phyloP scores from a whole-genome alignment of 2,888 invertebrate species.

The Thereva nobilitata region DNA sequence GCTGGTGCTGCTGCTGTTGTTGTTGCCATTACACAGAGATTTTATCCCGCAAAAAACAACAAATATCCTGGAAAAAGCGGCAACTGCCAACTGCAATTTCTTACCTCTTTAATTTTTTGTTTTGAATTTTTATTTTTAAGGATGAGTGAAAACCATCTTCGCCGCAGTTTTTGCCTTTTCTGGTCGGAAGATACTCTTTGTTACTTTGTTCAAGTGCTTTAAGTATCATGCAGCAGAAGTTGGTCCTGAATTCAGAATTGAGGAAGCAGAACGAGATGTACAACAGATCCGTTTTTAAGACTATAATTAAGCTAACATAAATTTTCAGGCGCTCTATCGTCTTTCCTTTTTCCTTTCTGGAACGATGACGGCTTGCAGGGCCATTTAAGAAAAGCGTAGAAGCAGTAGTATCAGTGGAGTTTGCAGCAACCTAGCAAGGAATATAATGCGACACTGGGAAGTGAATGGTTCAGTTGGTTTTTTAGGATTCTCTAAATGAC shows the following conservation, averaged over 20 bases:
- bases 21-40: slow-evolving; percentile 14
- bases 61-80: slow-evolving; percentile 12
- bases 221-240: slow-evolving; percentile 15
- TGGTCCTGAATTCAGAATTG: slow-evolving; percentile 23
- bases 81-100: slow-evolving; percentile 34
- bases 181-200: slow-evolving; percentile 17
- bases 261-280: neutral
- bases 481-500: too few species aligned
- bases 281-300: slow-evolving; percentile 23
- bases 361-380: slow-evolving; percentile 15
- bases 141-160: slow-evolving; percentile 20
- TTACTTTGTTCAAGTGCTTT: slow-evolving; percentile 23
- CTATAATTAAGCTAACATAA: slow-evolving; percentile 32
- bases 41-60: slow-evolving; percentile 22
- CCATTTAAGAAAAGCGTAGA: neutral
- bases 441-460: too few species aligned
- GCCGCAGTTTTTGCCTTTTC: slow-evolving; percentile 9
- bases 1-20: slow-evolving; percentile 13
- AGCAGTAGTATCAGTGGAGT: too few species aligned
- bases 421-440: too few species aligned
- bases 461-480: too few species aligned
- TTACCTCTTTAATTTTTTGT: slow-evolving; percentile 32
- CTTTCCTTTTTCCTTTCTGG: slow-evolving; percentile 14
- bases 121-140: neutral
- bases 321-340: slow-evolving; percentile 24